phyloP scores from a whole-genome alignment of 2,797 vertebrate species.

The Cynopterus sphinx region DNA sequence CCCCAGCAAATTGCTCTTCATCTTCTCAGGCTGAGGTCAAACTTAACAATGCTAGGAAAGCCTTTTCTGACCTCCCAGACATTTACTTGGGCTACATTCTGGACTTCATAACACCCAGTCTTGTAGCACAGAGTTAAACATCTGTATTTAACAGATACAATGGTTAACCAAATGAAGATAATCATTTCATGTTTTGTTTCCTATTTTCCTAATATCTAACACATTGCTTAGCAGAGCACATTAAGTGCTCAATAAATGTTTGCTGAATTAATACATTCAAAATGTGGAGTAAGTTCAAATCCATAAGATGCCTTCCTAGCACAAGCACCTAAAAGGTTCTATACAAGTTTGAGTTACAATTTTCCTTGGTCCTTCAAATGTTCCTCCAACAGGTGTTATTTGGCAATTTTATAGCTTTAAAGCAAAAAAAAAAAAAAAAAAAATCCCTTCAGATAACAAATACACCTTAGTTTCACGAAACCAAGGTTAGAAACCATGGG shows the following conservation, averaged over 20 bases:
- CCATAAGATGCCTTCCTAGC: not conserved
- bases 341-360: slow-evolving; percentile 8
- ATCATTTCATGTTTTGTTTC: not conserved
- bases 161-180: not conserved
- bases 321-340: slow-evolving; percentile 8
- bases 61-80: not conserved
- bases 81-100: not conserved
- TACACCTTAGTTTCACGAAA: slow-evolving; percentile 19
- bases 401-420: slow-evolving; percentile 3
- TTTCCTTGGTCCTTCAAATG: not conserved
- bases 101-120: not conserved
- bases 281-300: not conserved
- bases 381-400: not conserved
- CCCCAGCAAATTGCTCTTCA: slow-evolving; percentile 25
- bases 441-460: not conserved
- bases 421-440: not conserved
- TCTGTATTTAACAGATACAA: not conserved
- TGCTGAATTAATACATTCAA: slow-evolving; percentile 2
- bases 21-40: not conserved
- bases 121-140: not conserved
- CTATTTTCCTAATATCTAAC: slow-evolving; percentile 28
- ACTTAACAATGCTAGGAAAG: not conserved
- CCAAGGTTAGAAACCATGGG: slow-evolving; percentile 6
- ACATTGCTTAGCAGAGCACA: not conserved
- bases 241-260: not conserved